Evolutionary conservation across 2,888 invertebrate species (phyloP).

Genomic region (Folsomia candida): DNA sequence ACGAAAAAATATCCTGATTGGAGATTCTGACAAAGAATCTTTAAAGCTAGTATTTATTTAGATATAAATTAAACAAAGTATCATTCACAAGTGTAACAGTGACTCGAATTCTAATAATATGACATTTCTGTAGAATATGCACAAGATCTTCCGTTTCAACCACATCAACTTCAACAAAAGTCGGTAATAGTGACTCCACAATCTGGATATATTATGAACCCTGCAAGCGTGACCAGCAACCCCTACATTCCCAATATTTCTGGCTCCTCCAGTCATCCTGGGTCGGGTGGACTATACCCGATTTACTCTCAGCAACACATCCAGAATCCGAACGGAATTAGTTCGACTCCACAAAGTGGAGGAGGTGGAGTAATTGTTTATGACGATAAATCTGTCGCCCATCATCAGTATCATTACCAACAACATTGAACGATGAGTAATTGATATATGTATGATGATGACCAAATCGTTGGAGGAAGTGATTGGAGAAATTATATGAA

Average conservation of each 20-base stretch:
- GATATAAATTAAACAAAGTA: too few species aligned
- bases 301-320: conserved; percentile 23
- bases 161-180: background rate
- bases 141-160: background rate
- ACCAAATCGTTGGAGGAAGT: too few species aligned
- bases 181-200: conserved; percentile 23
- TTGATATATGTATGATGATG: too few species aligned
- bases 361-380: conserved; percentile 17
- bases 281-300: conserved; percentile 18
- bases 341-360: background rate
- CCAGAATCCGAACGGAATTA: conserved; percentile 25
- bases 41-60: too few species aligned
- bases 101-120: too few species aligned
- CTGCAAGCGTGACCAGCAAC: conserved; percentile 27
- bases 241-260: conserved; percentile 33
- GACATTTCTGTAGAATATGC: background rate
- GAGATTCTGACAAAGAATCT: too few species aligned
- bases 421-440: background rate
- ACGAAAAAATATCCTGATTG: too few species aligned
- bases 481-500: too few species aligned
- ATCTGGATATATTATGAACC: conserved; percentile 25
- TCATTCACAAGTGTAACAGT: too few species aligned
- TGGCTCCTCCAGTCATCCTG: conserved; percentile 12
- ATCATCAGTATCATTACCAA: conserved; percentile 14
- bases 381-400: conserved; percentile 19